phyloP scores from a whole-genome alignment of 2,888 invertebrate species.

The Lasioglossum morio region DNA sequence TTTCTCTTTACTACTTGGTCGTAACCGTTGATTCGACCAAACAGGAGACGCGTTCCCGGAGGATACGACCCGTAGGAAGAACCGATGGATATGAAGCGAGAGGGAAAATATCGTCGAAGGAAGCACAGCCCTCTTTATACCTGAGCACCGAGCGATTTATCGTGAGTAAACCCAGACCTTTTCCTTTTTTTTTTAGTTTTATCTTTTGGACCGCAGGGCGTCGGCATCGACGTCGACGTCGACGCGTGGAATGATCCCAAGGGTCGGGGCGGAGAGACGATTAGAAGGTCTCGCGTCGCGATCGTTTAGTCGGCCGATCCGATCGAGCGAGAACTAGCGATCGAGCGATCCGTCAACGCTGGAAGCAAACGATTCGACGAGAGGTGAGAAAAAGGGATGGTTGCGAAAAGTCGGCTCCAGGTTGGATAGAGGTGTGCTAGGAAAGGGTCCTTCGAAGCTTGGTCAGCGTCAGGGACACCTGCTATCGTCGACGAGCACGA shows the following conservation, averaged over 20 bases:
- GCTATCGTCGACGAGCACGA: conserved; percentile 56
- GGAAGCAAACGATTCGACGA: background rate
- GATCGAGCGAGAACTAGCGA: conserved; percentile 34
- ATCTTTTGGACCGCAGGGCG: conserved; percentile 1
- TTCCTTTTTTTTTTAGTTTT: conserved; percentile 26
- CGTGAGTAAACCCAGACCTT: conserved; percentile 62
- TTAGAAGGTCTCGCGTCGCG: conserved; percentile 53
- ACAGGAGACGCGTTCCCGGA: conserved; percentile 48
- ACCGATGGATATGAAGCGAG: conserved; percentile 36
- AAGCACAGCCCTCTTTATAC: conserved; percentile 63
- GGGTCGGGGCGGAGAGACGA: conserved; percentile 46
- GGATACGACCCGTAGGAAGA: conserved; percentile 43
- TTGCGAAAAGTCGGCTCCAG: background rate
- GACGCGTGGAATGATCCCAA: conserved; percentile 40
- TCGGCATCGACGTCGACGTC: conserved; percentile 9
- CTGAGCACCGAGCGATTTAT: conserved; percentile 72
- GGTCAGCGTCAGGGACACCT: conserved; percentile 42
- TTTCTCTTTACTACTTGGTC: conserved; percentile 19
- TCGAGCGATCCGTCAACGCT: conserved; percentile 21
- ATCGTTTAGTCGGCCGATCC: conserved; percentile 33
- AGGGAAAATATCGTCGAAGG: conserved; percentile 64
- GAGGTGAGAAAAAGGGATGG: background rate
- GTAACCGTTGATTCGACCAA: conserved; percentile 42
- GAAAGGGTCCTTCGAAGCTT: background rate
- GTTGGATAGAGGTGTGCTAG: background rate